Conservation (phyloP, 2,888 invertebrate genomes). For the Phania funesta region DNA sequence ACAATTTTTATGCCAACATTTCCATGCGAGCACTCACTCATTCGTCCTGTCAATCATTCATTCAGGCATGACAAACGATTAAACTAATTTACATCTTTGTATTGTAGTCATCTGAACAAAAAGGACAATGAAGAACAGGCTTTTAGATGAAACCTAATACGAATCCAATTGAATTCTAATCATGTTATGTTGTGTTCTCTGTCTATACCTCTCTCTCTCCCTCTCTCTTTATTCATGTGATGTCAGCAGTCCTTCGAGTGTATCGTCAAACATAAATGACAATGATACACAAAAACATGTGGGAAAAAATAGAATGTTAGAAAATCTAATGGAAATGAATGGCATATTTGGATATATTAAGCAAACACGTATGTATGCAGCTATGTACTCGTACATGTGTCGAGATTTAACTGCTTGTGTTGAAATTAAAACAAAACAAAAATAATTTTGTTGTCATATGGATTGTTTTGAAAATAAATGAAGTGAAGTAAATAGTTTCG, state of each 20-base stretch:
- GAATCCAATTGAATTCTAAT: slow-evolving; percentile 24
- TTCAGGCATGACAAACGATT: slow-evolving; percentile 17
- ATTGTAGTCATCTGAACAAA: neutral
- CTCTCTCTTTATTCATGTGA: neutral
- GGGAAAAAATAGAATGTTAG: neutral
- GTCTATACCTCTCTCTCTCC: neutral
- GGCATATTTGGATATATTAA: neutral
- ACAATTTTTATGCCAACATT: slow-evolving; percentile 18
- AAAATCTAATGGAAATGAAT: neutral
- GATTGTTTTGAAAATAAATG: neutral
- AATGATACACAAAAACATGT: slow-evolving; percentile 22
- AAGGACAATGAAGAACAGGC: slow-evolving; percentile 4
- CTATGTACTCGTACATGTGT: neutral
- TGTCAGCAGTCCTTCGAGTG: neutral
- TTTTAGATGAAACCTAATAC: slow-evolving; percentile 31
- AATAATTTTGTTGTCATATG: no score
- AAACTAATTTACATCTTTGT: slow-evolving; percentile 45
- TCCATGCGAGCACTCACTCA: neutral
- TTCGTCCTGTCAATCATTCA: neutral
- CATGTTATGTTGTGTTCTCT: neutral
- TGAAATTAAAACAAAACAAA: neutral
- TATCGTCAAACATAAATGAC: neutral
- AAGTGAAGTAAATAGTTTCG: neutral
- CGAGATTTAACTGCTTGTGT: neutral
- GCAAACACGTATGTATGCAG: no score